Evolutionary conservation across 2,797 vertebrate species (phyloP).

Genomic region (Hyperoplus immaculatus): DNA sequence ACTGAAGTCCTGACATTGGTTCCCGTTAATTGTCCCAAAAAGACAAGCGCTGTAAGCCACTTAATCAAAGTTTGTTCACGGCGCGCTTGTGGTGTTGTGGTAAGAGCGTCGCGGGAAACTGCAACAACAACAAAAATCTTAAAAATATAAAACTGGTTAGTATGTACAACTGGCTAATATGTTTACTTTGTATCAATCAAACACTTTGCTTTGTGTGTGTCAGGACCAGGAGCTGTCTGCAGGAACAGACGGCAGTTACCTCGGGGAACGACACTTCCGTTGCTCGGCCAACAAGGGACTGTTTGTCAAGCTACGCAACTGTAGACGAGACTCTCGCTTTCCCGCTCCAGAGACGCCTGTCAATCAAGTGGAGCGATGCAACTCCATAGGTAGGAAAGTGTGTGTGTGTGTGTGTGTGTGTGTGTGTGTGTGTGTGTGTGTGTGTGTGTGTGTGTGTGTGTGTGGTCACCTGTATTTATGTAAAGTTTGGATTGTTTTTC

Average conservation of each 20-base stretch:
- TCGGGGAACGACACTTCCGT: slow-evolving; percentile 84
- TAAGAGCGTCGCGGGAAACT: no score
- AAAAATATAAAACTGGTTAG: no score
- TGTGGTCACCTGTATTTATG: neutral
- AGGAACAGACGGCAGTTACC: slow-evolving; percentile 88
- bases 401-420: no score
- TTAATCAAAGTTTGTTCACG: neutral
- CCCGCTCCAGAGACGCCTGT: slow-evolving; percentile 80
- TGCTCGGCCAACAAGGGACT: slow-evolving; percentile 88
- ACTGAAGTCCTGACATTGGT: neutral
- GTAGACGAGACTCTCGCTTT: slow-evolving; percentile 88
- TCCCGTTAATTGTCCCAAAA: neutral
- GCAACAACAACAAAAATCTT: neutral
- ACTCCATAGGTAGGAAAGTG: slow-evolving; percentile 84
- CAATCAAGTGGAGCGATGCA: slow-evolving; percentile 89
- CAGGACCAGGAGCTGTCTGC: slow-evolving; percentile 88
- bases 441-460: no score
- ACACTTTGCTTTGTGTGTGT: neutral
- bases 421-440: no score
- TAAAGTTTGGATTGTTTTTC: neutral
- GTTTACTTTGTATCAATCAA: neutral
- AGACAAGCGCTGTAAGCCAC: neutral
- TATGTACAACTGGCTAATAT: no score
- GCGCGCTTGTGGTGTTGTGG: neutral
- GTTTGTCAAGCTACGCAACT: slow-evolving; percentile 88